phyloP scores from a whole-genome alignment of 2,113 vertebrate species.

The Dissostichus mawsoni region DNA sequence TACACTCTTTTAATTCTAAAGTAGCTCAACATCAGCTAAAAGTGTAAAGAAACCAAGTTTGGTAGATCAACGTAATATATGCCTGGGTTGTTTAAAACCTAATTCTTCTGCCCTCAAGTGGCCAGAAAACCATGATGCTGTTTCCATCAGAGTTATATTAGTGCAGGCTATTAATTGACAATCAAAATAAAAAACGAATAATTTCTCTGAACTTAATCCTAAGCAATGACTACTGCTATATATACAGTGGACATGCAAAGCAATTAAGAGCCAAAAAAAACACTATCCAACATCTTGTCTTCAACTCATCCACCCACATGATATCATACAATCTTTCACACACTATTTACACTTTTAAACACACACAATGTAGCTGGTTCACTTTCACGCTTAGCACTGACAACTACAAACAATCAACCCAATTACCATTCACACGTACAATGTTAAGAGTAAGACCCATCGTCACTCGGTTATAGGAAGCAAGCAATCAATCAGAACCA shows the following conservation, averaged over 20 bases:
- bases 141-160: background rate
- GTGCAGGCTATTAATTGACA: background rate
- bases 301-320: constrained; percentile 4
- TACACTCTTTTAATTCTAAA: too few species aligned
- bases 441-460: background rate
- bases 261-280: constrained; percentile 18
- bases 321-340: constrained; percentile 23
- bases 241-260: background rate
- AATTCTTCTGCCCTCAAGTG: background rate
- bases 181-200: too few species aligned
- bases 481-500: background rate
- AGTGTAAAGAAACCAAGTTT: background rate
- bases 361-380: background rate
- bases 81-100: background rate
- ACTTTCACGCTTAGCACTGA: constrained; percentile 15
- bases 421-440: constrained; percentile 18
- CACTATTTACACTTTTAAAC: constrained; percentile 19
- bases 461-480: background rate
- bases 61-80: background rate
- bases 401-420: constrained; percentile 18
- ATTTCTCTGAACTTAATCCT: background rate
- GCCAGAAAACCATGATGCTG: background rate
- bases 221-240: background rate
- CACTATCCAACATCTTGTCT: background rate
- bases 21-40: too few species aligned